Percentiles rank a stretch among this genome's conserved stretches.
Evolutionary conservation across 2,888 invertebrate species (phyloP).

Genomic region (Heliothis peltigera): DNA sequence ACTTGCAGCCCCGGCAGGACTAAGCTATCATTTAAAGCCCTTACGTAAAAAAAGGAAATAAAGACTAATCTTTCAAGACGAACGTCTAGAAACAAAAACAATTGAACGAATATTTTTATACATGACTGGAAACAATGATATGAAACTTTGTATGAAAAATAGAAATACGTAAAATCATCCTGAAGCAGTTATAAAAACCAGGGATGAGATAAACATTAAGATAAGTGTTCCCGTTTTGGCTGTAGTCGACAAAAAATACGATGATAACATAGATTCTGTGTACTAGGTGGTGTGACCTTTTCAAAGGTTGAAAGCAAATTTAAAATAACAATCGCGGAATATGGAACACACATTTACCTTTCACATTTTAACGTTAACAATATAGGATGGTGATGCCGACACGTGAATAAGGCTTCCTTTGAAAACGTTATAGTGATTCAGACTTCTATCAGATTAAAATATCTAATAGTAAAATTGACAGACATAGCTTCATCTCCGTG

Average conservation of each 20-base stretch:
- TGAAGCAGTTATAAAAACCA: not conserved
- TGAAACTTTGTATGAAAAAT: not conserved
- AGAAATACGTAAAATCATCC: not conserved
- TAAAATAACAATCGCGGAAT: not conserved
- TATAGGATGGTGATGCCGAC: no score
- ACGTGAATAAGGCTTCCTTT: no score
- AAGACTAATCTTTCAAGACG: no score
- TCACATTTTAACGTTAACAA: no score
- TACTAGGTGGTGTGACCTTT: not conserved
- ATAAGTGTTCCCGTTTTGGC: not conserved
- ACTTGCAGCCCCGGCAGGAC: no score
- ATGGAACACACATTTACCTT: no score
- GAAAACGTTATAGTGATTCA: no score
- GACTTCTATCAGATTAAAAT: no score
- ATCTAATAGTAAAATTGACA: no score
- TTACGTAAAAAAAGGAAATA: no score
- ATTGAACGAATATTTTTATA: not conserved
- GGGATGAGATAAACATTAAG: constrained; percentile 22
- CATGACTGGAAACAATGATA: not conserved
- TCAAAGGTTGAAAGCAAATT: not conserved
- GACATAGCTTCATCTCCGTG: no score
- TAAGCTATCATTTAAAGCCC: no score
- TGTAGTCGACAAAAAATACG: constrained; percentile 7
- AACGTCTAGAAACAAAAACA: not conserved
- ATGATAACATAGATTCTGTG: constrained; percentile 9